Evolutionary conservation across 2,888 invertebrate genomes (phyloP), one percentile per base, ranked within the genome.

Genomic region (Acleris holmiana): DNA sequence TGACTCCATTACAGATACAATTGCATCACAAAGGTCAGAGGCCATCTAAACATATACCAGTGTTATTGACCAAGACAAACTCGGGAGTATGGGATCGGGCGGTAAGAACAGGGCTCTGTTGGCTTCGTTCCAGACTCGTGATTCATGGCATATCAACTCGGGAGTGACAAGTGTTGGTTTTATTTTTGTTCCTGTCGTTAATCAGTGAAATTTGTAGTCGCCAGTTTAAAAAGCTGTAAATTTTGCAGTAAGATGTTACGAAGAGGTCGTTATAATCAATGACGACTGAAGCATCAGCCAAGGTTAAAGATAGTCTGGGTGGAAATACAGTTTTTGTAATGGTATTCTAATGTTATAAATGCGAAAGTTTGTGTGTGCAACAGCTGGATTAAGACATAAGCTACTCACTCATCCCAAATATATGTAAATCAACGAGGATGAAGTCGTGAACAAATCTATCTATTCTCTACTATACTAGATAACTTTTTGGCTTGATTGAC

Each of bases 1-100:
- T 23, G 18, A 49, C 5, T 17, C 50, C n/a, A 21, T 2, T n/a
- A n/a, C 40, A 21, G 15, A 18, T 41, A n/a, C 40, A 23, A 23
- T 49, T 49, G 47, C 40, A 40, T 35, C 40, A 19, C 10, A 18
- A 54, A 59, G 53, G 64, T 64, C 63, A 53, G 41, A 25, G 51
- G 46, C 6, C 48, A 48, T 63, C 57, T 63, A 54, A 64, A 58
- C 47, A 47, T 58, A 57, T 25, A 53, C 13, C 46, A 53, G 44
- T 59, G 53, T 64, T 58, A 58, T 64, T 54, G 58, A 58, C 48
- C 41, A 58, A 59, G 59, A 59, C 64, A 59, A 63, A 57, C 50
- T 51, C 18, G 17, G 21, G 29, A 35, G 3, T 13, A 8, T 35
- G 29, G 7, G n/a, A 21, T 40, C 17, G 54, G 54, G 23, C 17